phyloP scores from a whole-genome alignment of 2,797 vertebrate genomes.

The Tokudaia muenninki region DNA sequence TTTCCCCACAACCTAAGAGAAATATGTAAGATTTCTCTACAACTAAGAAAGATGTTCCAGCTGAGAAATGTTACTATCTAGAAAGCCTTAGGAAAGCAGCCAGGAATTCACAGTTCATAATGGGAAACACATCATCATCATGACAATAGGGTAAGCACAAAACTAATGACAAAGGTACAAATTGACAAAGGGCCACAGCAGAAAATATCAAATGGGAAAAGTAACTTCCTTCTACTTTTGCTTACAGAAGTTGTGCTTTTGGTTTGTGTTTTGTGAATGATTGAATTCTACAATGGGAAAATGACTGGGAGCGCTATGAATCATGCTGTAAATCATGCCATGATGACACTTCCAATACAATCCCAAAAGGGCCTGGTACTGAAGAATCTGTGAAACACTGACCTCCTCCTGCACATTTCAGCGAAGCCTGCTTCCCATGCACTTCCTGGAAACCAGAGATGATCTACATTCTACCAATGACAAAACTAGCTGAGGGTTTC shows the following conservation, averaged over 20 bases:
- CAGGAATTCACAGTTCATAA: background rate
- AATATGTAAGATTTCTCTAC: background rate
- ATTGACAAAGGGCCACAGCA: background rate
- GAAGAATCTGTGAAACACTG: conserved; percentile 25
- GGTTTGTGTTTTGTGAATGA: conserved; percentile 21
- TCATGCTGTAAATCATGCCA: conserved; percentile 8
- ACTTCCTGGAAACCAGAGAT: background rate
- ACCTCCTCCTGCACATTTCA: conserved; percentile 27
- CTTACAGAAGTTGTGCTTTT: conserved; percentile 34
- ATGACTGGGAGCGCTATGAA: background rate
- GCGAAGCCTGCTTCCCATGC: background rate
- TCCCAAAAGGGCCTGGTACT: background rate
- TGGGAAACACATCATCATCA: background rate
- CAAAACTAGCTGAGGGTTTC: background rate
- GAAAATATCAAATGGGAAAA: conserved; percentile 15
- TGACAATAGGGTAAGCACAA: background rate
- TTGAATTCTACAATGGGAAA: conserved; percentile 42
- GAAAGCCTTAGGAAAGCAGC: background rate
- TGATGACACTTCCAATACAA: background rate
- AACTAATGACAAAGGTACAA: background rate
- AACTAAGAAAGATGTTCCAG: conserved; percentile 33
- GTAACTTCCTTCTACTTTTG: conserved; percentile 2
- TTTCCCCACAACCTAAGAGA: background rate
- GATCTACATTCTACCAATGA: background rate
- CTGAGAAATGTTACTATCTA: conserved; percentile 9